A percentile compares a stretch with the other conserved stretches of the same genome.
Evolutionary conservation across 2,888 invertebrate species (phyloP).

Genomic region (Chaetogeoica ovagalla): DNA sequence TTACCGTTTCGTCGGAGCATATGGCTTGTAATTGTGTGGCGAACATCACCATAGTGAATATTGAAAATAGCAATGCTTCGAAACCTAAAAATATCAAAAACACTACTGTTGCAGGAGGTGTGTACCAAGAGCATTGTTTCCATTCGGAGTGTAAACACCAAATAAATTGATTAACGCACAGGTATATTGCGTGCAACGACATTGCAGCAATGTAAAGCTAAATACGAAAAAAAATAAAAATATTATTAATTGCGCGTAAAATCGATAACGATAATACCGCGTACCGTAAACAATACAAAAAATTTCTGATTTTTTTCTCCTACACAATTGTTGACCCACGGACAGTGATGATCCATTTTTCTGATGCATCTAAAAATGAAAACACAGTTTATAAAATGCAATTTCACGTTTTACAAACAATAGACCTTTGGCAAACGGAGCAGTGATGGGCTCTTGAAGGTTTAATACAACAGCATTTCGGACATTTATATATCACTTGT

Average conservation of each 20-base stretch:
- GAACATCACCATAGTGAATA: conserved; percentile 97
- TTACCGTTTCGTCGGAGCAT: conserved; percentile 96
- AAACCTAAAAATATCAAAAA: conserved; percentile 87
- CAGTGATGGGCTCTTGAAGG: conserved; percentile 96
- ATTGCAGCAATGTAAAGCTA: conserved; percentile 98
- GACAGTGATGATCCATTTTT: conserved; percentile 88
- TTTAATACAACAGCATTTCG: conserved; percentile 94
- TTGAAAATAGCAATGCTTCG: conserved; percentile 93
- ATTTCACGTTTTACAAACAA: not conserved
- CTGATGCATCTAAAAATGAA: conserved; percentile 68
- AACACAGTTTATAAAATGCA: not conserved
- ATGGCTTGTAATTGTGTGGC: conserved; percentile 95
- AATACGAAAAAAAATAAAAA: conserved; percentile 42
- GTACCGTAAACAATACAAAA: conserved; percentile 96
- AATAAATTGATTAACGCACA: conserved; percentile 91
- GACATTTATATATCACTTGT: conserved; percentile 92
- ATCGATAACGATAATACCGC: conserved; percentile 58
- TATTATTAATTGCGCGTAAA: not conserved
- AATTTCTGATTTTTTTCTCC: conserved; percentile 99
- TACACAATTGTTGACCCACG: conserved; percentile 99
- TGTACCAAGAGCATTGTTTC: conserved; percentile 90
- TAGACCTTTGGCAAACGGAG: conserved; percentile 84
- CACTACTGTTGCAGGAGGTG: conserved; percentile 94
- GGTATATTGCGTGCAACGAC: conserved; percentile 88
- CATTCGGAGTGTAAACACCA: conserved; percentile 91